Conservation (phyloP, 2,113 vertebrate species). For the Pterophyllum scalare region DNA sequence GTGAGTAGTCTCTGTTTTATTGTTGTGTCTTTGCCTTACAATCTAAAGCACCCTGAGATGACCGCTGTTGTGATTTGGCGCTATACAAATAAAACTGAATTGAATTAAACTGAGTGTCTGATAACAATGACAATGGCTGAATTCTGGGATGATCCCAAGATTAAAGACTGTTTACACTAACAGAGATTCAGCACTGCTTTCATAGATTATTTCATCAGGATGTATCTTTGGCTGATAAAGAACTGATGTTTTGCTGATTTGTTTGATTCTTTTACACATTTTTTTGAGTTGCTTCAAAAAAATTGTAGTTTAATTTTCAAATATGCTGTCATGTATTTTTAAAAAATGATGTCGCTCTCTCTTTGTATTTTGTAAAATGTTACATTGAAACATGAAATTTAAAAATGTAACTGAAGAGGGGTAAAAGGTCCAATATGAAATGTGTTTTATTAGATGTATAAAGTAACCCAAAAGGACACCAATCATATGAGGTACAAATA, state of each 20-base stretch:
- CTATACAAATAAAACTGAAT: no score
- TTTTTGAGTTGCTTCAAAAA: neutral
- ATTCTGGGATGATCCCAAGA: slow-evolving; percentile 62
- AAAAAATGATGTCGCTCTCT: no score
- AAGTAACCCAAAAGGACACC: neutral
- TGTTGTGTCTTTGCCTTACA: no score
- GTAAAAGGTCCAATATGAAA: neutral
- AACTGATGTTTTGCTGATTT: neutral
- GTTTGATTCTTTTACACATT: neutral
- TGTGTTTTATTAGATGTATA: neutral
- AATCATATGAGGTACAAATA: neutral
- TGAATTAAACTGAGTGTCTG: slow-evolving; percentile 4
- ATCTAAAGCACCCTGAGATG: no score
- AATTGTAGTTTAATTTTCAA: neutral
- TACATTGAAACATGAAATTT: neutral
- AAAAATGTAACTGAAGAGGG: no score
- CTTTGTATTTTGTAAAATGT: neutral
- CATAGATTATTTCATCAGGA: neutral
- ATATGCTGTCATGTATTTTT: no score
- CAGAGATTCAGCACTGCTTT: neutral
- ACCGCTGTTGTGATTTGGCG: no score
- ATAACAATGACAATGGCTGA: neutral
- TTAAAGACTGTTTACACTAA: slow-evolving; percentile 32
- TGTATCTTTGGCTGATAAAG: neutral
- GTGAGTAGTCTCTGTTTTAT: neutral